Base-by-base conservation (phyloP, 2,888 invertebrate genomes). In the Scaptodrosophila latifasciaeformis region DNA sequence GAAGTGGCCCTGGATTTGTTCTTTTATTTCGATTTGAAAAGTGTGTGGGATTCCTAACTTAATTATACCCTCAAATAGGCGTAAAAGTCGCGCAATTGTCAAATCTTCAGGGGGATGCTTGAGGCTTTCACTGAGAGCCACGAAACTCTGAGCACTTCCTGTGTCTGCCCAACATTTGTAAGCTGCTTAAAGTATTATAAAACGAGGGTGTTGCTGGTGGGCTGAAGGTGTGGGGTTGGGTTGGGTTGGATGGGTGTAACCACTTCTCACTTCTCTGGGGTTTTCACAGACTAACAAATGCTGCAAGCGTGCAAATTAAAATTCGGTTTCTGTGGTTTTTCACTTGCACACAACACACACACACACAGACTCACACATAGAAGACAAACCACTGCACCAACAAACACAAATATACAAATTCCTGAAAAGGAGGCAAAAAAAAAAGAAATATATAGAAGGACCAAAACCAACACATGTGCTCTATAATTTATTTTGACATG, bases 401-500 rank as follows among this genome's bases (percentile, higher is more conserved):
- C 30, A 45, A 1, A 13, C 44, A 44, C 15, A 19, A 2, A 21
- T 12, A 3, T 7, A 31, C 10, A n/a, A 7, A 34, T n/a, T n/a
- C n/a, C n/a, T n/a, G n/a, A n/a, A n/a, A n/a, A n/a, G n/a, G n/a
- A n/a, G n/a, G n/a, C n/a, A n/a, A n/a, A n/a, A n/a, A 15, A 34
- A 13, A 34, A 15, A 13, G 1, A 42, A 15, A 9, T 10, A 12
- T 21, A 43, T 19, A 24, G 10, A 2, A 10, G 2, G 4, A 34
- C 13, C 12, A 10, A 34, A 15, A 34, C n/a, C 34, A 34, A 12
- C 55, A 54, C 40, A 50, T 58, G 62, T 57, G 59, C 62, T 58
- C 51, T 81, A 79, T 84, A 85, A 85, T 85, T 84, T 83, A 81
- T 77, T 81, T 81, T 85, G 85, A 84, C 85, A 85, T 85, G 86